Evolutionary conservation across 1,140 invertebrate genomes (phyloP), one percentile per base, ranked within the genome.

Genomic region (Scaptodrosophila lebanonensis): DNA sequence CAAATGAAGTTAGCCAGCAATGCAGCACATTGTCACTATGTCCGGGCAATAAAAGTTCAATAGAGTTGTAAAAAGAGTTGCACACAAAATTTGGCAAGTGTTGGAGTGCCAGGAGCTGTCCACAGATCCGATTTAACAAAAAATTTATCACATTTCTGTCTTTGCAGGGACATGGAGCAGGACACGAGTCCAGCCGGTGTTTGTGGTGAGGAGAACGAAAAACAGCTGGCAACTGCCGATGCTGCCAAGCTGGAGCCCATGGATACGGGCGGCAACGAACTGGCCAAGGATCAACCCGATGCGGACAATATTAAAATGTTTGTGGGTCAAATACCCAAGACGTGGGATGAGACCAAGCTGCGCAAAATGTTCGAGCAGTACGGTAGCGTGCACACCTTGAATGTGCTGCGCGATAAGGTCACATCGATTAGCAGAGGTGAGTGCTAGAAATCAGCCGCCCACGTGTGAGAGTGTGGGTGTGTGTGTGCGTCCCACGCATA

Each of bases 281-380:
- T 59, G 11, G 17, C 38, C 44, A 83, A 90, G 53, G 91, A 92
- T 68, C 92, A 94, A 87, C 96, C 97, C 1, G 98, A 99, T 89
- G 91, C 95, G 1, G 98, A 99, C 88, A 95, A 97, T 83, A 99
- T 99, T 77, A 99, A 99, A 92, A 99, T 99, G 98, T 99, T 99
- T 89, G 97, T 99, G 18, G 95, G 95, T 17, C 96, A 98, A 88
- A 96, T 99, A 83, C 98, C 98, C 3, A 91, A 97, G 43, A 93
- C 94, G 43, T 98, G 98, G 97, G 95, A 97, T 88, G 98, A 99
- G 88, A 93, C 93, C 83, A 96, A 99, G 84, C 91, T 99, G 8
- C 91, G 94, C 62, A 92, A 93, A 83, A 94, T 99, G 91, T 99
- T 99, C 88, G 96, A 98, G 85, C 95, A 98, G 88, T 99, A 95